These are phyloP conservation scores for Odontamblyopus rebecca DNA, from an alignment of 2,797 vertebrate genomes.

Conservation along the genomic window DNA sequence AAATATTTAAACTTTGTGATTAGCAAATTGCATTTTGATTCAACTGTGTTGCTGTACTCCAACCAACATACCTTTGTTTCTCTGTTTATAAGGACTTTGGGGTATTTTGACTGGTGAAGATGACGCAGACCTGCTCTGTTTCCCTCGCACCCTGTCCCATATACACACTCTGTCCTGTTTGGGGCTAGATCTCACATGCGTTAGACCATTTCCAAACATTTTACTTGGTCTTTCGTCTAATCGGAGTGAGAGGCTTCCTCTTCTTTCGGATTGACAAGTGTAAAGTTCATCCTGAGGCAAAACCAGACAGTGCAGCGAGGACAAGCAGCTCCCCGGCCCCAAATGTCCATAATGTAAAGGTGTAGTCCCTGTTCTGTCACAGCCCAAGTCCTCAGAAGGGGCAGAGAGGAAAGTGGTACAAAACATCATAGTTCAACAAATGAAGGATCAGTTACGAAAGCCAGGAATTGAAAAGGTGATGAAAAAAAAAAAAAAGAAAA, in stretches of 20 bases:
- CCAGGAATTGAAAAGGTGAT: background rate
- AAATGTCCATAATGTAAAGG: constrained; percentile 36
- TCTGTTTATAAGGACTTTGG: constrained; percentile 46
- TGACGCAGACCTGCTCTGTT: constrained; percentile 54
- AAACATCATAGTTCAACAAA: constrained; percentile 74
- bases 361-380: constrained; percentile 36
- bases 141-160: constrained; percentile 54
- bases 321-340: constrained; percentile 73
- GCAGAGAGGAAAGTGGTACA: constrained; percentile 82
- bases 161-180: constrained; percentile 32
- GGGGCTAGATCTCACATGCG: constrained; percentile 54
- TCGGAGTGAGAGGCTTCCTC: constrained; percentile 54
- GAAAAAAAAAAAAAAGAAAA: background rate
- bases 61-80: constrained; percentile 50
- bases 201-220: constrained; percentile 72
- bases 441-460: background rate
- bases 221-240: constrained; percentile 58
- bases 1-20: too few relatives aligned
- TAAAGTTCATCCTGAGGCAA: constrained; percentile 82
- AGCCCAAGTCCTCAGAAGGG: constrained; percentile 69
- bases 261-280: constrained; percentile 54
- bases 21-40: background rate
- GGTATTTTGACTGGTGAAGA: constrained; percentile 51
- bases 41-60: background rate
- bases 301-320: constrained; percentile 79